phyloP scores from a whole-genome alignment of 1,140 invertebrate genomes.

The Drosophila nikananu region DNA sequence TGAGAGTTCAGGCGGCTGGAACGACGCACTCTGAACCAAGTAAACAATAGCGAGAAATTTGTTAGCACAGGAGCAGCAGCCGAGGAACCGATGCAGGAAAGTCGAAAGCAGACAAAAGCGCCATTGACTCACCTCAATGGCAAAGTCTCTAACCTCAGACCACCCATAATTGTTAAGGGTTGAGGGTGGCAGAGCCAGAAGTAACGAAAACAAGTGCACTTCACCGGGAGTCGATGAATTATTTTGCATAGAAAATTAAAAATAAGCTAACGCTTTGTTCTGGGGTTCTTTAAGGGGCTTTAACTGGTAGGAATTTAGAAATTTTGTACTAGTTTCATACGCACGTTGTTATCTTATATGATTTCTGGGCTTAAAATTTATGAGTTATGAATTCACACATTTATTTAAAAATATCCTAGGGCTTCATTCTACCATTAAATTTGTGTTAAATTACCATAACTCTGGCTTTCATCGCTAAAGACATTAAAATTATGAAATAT shows the following conservation, averaged over 20 bases:
- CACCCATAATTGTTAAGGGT: slow-evolving; percentile 9
- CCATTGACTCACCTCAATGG: slow-evolving; percentile 23
- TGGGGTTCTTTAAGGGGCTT: neutral
- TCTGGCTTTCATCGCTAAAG: too few species aligned
- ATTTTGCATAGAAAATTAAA: slow-evolving; percentile 3
- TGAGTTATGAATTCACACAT: too few species aligned
- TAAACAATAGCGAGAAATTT: slow-evolving; percentile 61
- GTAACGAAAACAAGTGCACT: slow-evolving; percentile 15
- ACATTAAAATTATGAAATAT: too few species aligned
- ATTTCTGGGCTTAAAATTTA: neutral
- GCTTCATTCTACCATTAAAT: neutral
- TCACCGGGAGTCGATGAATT: slow-evolving; percentile 20
- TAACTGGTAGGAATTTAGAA: neutral
- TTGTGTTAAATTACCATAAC: too few species aligned
- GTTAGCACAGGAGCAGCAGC: slow-evolving; percentile 30
- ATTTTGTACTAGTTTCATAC: too few species aligned
- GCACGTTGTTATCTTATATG: too few species aligned
- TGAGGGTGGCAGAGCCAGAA: slow-evolving; percentile 4
- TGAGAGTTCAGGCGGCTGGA: slow-evolving; percentile 53
- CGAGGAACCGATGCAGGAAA: slow-evolving; percentile 28
- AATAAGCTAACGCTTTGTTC: neutral
- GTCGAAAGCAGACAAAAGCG: slow-evolving; percentile 40
- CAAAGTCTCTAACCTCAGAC: slow-evolving; percentile 1
- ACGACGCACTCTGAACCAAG: slow-evolving; percentile 51
- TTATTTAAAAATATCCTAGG: neutral